Evolutionary conservation across 2,888 invertebrate species (phyloP).

Genomic region (Pammene fasciana): DNA sequence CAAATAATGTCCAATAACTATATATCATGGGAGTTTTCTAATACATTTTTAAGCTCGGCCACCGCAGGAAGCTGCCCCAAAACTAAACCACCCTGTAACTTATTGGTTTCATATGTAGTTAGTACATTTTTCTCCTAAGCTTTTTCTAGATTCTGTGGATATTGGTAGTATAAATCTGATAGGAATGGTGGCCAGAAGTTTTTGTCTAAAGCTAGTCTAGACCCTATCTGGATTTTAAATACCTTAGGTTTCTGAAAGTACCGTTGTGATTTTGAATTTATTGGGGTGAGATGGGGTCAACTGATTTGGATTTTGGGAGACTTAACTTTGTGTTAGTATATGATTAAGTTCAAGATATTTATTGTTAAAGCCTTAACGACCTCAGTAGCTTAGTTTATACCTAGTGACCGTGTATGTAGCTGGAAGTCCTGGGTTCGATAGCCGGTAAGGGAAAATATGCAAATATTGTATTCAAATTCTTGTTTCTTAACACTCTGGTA

Average conservation of each 20-base stretch:
- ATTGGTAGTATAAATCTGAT: slow-evolving; percentile 39
- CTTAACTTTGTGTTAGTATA: background rate
- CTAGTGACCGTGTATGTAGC: too few species aligned
- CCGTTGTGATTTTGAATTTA: background rate
- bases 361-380: too few species aligned
- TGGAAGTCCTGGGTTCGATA: too few species aligned
- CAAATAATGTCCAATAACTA: slow-evolving; percentile 46
- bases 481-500: too few species aligned
- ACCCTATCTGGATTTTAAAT: slow-evolving; percentile 28
- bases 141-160: slow-evolving; percentile 12
- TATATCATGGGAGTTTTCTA: slow-evolving; percentile 61
- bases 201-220: slow-evolving; percentile 20
- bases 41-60: slow-evolving; percentile 58
- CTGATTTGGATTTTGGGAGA: background rate
- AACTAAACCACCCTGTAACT: background rate
- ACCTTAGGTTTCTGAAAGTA: slow-evolving; percentile 10
- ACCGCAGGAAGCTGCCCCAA: slow-evolving; percentile 45
- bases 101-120: background rate
- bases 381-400: too few species aligned
- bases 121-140: background rate
- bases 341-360: too few species aligned
- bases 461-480: too few species aligned
- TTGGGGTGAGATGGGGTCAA: background rate
- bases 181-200: slow-evolving; percentile 24
- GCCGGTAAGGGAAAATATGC: too few species aligned